phyloP scores from a whole-genome alignment of 2,113 vertebrate genomes.

The Tenebrosternarchus preto region DNA sequence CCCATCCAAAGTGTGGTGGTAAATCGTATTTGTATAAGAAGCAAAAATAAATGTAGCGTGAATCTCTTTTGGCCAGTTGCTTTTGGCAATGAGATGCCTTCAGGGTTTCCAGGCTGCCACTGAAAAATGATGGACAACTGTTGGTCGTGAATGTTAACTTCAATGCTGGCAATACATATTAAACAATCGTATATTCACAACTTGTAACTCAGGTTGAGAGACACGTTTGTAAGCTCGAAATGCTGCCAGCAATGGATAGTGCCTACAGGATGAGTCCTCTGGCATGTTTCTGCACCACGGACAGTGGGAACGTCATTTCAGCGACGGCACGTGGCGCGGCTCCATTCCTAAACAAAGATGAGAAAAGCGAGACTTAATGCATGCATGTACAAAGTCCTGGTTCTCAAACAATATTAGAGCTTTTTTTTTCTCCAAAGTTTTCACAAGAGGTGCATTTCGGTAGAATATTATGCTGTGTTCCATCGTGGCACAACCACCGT shows the following conservation, averaged over 20 bases:
- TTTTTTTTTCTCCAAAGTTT: constrained; percentile 16
- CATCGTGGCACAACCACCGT: not conserved
- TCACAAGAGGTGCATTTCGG: constrained; percentile 1
- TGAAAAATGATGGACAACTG: not conserved
- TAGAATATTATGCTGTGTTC: not conserved
- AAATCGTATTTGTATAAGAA: not conserved
- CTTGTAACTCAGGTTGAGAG: constrained; percentile 35
- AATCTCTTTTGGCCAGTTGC: constrained; percentile 4
- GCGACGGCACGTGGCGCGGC: too few relatives aligned
- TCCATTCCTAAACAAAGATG: not conserved
- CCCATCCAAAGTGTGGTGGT: not conserved
- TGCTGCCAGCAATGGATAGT: not conserved
- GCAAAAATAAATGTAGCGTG: constrained; percentile 36
- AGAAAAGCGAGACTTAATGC: not conserved
- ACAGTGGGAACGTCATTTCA: not conserved
- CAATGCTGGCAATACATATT: not conserved
- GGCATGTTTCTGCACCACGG: constrained; percentile 16
- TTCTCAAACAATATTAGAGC: not conserved
- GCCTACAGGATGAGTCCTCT: not conserved
- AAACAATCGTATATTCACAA: not conserved
- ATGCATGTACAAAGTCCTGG: not conserved
- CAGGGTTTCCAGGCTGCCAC: not conserved
- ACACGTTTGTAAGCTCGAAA: not conserved
- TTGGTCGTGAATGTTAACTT: constrained; percentile 1
- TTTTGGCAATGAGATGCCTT: constrained; percentile 37